Percentiles rank a stretch among this genome's conserved stretches.
Evolutionary conservation across 2,797 vertebrate species (phyloP).

Genomic region (Melanogrammus aeglefinus): DNA sequence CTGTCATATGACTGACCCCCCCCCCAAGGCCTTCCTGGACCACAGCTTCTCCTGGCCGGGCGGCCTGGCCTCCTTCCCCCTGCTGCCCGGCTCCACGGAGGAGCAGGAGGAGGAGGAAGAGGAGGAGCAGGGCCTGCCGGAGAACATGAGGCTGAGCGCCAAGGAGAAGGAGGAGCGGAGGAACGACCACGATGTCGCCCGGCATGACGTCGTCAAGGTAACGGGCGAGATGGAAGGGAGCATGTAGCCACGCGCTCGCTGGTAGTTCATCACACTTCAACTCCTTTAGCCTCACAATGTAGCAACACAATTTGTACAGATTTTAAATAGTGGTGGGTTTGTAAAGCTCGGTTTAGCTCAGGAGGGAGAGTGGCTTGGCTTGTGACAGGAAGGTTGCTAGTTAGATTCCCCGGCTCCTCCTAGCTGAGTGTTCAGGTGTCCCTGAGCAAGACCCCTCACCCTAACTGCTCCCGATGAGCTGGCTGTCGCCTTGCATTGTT

Average conservation of each 20-base stretch:
- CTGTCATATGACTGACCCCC: neutral
- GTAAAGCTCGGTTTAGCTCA: too few species aligned
- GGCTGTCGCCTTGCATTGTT: too few species aligned
- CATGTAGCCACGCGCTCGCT: too few species aligned
- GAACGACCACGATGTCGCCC: constrained; percentile 83
- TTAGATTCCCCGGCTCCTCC: too few species aligned
- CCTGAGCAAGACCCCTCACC: too few species aligned
- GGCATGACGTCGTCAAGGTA: constrained; percentile 88
- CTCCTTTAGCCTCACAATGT: too few species aligned
- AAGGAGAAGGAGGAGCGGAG: constrained; percentile 81
- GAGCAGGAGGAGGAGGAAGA: constrained; percentile 80
- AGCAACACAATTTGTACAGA: too few species aligned
- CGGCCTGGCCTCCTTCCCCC: constrained; percentile 81
- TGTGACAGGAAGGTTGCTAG: too few species aligned
- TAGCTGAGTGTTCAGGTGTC: too few species aligned
- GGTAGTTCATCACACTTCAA: too few species aligned
- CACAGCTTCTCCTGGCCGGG: constrained; percentile 87
- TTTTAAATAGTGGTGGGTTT: neutral
- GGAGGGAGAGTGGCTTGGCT: too few species aligned
- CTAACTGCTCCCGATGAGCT: too few species aligned
- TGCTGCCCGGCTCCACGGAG: constrained; percentile 71
- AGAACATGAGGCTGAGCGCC: constrained; percentile 63
- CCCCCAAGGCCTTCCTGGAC: constrained; percentile 85
- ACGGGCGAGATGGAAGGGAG: neutral
- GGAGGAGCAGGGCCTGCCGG: constrained; percentile 75